Base-by-base conservation (phyloP, 2,797 vertebrate species). In the Rhyacichthys aspro region DNA sequence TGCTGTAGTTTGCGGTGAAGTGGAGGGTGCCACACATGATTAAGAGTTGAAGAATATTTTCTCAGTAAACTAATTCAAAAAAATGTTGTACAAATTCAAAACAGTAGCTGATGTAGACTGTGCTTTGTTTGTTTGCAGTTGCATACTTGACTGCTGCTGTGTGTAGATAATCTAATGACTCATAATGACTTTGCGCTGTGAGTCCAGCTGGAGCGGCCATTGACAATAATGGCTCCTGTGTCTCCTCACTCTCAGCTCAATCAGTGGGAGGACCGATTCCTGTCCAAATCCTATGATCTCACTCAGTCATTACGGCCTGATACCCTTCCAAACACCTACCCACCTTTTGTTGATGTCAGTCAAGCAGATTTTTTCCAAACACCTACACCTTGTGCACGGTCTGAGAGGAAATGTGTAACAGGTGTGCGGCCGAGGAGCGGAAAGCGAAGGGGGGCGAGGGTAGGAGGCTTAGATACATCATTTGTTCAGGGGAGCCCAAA, bases 371-470 rank as follows among this genome's bases (percentile, higher is more conserved):
- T 88, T 53, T 86, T 86, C 82, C 83, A 85, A 86, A 89, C 86
- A 88, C 87, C 88, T 90, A 86, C 87, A 90, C 82, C 71, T 86
- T 73, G 65, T 78, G 73, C 75, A 54, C 50, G 11, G 79, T 76
- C 82, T 79, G 72, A 61, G 77, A 86, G 87, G 83, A 90, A 90
- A 90, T 90, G 83, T 86, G 82, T 73, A 89, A 85, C 86, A 90
- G 89, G 89, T 90, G 89, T 89, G 79, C 23, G 66, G 60, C 70
- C 63, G 80, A 84, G 74, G 86, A 73, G 81, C 55, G 72, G 73
- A 82, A 70, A 59, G 61, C 48, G 18, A 18, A 47, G 41, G 53
- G 50, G 47, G 39, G 41, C 8, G 19, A 4, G 37, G 38, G 8
- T 5, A 43, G n/a, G 64, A 54, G 46, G 43, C 46, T 66, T 58